A percentile compares a stretch with the other conserved stretches of the same genome.
Evolutionary conservation across 2,888 invertebrate genomes (phyloP).

Genomic region (Tetranychus piercei): DNA sequence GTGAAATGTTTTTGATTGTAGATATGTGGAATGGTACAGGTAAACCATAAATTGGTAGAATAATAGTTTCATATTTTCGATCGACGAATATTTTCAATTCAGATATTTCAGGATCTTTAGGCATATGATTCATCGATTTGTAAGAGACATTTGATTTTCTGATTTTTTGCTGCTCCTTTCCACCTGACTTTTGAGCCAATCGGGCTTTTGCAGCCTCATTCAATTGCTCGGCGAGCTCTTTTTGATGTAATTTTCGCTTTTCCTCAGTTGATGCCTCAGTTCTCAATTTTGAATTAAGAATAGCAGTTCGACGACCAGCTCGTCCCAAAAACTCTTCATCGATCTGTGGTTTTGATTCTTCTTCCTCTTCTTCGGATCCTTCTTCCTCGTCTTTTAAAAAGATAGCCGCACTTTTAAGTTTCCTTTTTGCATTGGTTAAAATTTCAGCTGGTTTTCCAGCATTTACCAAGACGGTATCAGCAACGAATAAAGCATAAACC

Average conservation of each 20-base stretch:
- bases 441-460: constrained; percentile 62
- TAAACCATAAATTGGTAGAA: constrained; percentile 83
- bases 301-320: constrained; percentile 64
- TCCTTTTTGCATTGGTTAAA: constrained; percentile 79
- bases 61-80: constrained; percentile 93
- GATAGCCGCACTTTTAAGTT: constrained; percentile 82
- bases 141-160: constrained; percentile 89
- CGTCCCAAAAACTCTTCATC: constrained; percentile 47
- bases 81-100: constrained; percentile 88
- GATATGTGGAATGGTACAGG: constrained; percentile 97
- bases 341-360: constrained; percentile 36
- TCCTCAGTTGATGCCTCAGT: constrained; percentile 88
- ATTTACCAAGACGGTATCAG: constrained; percentile 87
- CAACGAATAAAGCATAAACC: constrained; percentile 77
- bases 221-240: constrained; percentile 67
- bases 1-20: constrained; percentile 94
- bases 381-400: constrained; percentile 54
- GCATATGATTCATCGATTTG: constrained; percentile 75
- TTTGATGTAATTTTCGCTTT: constrained; percentile 87
- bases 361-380: constrained; percentile 51
- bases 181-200: constrained; percentile 53
- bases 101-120: constrained; percentile 74
- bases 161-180: constrained; percentile 49
- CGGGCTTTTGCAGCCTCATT: constrained; percentile 85
- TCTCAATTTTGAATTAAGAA: constrained; percentile 76